phyloP scores from a whole-genome alignment of 2,888 invertebrate genomes.

The Amphipoea lucens region DNA sequence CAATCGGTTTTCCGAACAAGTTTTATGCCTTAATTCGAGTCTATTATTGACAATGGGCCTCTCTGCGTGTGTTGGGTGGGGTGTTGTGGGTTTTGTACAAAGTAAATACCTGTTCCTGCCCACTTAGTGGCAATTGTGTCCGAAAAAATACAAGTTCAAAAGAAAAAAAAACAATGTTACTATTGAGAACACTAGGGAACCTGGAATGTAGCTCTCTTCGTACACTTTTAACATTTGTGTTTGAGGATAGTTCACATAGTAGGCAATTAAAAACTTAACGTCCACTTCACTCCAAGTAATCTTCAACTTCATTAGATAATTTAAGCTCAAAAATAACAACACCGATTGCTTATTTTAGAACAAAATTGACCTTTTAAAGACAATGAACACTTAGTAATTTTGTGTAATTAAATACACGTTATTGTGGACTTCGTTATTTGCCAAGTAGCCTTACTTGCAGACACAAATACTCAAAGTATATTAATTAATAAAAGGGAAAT shows the following conservation, averaged over 20 bases:
- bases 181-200: background rate
- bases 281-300: slow-evolving; percentile 28
- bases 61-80: slow-evolving; percentile 29
- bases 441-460: slow-evolving; percentile 20
- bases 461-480: slow-evolving; percentile 14
- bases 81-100: slow-evolving; percentile 21
- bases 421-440: slow-evolving; percentile 17
- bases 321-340: background rate
- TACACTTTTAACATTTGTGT: background rate
- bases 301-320: background rate
- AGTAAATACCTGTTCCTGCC: slow-evolving; percentile 41
- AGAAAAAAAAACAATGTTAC: slow-evolving; percentile 4
- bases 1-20: slow-evolving; percentile 46
- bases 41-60: slow-evolving; percentile 27
- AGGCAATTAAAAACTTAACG: background rate
- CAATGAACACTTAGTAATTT: slow-evolving; percentile 27
- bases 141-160: slow-evolving; percentile 10
- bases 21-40: slow-evolving; percentile 56
- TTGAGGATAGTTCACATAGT: slow-evolving; percentile 3
- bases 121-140: slow-evolving; percentile 24
- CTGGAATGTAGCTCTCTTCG: background rate
- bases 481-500: slow-evolving; percentile 26
- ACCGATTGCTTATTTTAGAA: slow-evolving; percentile 10
- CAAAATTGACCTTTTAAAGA: slow-evolving; percentile 27
- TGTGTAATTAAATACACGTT: slow-evolving; percentile 16